These are phyloP conservation scores for Narcine bancroftii DNA, from an alignment of 2,113 vertebrate genomes.

Conservation along the genomic window DNA sequence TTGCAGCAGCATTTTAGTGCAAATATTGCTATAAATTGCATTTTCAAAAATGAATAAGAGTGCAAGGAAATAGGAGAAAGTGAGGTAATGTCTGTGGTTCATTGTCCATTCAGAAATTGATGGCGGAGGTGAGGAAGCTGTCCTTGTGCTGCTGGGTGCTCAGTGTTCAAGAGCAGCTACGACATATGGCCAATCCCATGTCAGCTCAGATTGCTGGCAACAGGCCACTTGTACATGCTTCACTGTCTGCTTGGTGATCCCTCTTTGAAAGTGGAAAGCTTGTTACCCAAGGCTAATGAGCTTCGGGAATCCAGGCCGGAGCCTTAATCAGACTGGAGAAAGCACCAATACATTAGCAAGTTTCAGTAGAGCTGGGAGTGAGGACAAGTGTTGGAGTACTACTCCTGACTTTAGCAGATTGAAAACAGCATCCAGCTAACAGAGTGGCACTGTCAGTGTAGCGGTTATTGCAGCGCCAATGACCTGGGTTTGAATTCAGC, in stretches of 20 bases:
- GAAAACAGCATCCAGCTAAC: background rate
- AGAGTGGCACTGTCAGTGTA: too few species aligned
- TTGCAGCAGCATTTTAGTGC: too few species aligned
- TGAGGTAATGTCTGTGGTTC: too few species aligned
- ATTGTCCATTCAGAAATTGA: too few species aligned
- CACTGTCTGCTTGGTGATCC: background rate
- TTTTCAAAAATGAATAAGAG: too few species aligned
- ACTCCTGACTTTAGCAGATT: background rate
- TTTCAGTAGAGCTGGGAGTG: background rate
- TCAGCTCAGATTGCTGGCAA: background rate
- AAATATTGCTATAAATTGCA: too few species aligned
- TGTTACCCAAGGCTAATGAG: background rate
- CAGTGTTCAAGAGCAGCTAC: background rate
- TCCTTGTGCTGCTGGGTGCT: too few species aligned
- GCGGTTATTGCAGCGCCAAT: too few species aligned
- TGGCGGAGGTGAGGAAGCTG: too few species aligned
- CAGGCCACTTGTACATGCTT: background rate
- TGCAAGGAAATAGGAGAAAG: too few species aligned
- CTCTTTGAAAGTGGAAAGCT: background rate
- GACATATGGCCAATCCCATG: background rate
- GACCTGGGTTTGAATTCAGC: too few species aligned
- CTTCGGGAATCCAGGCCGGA: background rate
- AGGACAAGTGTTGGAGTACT: background rate
- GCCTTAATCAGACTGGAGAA: background rate
- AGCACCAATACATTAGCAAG: background rate